Percentiles rank a stretch among this genome's conserved stretches.
Conservation (phyloP, 2,797 vertebrate genomes). For the Darevskia nairensis region DNA sequence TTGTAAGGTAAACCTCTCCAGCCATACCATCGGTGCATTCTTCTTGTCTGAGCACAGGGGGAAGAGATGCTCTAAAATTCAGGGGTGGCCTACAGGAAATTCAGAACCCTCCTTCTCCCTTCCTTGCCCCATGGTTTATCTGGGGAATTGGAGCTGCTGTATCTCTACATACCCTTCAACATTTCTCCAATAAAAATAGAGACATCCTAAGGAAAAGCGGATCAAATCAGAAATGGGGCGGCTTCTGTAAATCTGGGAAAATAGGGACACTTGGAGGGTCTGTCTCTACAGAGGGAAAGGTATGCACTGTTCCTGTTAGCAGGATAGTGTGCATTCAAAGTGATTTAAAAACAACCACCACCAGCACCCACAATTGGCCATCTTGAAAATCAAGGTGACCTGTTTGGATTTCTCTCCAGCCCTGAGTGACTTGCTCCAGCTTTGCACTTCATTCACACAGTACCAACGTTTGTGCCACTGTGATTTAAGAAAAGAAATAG, state of each 20-base stretch:
- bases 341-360: no score
- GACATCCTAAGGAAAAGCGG: no score
- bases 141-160: background rate
- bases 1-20: no score
- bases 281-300: no score
- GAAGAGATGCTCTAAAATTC: background rate
- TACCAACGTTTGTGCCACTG: background rate
- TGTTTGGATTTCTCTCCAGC: background rate
- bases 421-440: background rate
- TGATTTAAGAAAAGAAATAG: background rate
- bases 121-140: background rate
- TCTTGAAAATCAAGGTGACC: background rate
- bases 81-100: background rate
- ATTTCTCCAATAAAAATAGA: no score
- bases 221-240: no score
- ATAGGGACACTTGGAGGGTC: no score
- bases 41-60: background rate
- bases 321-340: background rate
- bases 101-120: background rate
- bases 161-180: no score
- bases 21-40: no score
- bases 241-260: no score
- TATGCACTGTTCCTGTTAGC: background rate
- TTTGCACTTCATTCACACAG: background rate
- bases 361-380: background rate